A percentile compares a stretch with the other conserved stretches of the same genome.
These are phyloP conservation scores for Mimas tiliae DNA, from an alignment of 2,888 invertebrate species.

Conservation along the genomic window DNA sequence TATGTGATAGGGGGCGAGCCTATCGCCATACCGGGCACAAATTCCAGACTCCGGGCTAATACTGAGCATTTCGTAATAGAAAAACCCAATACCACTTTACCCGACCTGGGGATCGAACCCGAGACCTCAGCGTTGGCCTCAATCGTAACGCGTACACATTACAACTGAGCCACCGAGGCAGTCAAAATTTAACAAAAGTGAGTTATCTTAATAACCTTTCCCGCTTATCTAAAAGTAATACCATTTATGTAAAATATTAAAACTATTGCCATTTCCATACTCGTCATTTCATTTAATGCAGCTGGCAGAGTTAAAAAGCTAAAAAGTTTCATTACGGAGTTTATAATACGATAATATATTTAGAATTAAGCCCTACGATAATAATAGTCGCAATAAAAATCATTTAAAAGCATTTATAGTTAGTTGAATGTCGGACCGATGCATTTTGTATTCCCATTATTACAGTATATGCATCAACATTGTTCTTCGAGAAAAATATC, in stretches of 20 bases:
- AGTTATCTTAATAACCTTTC: background rate
- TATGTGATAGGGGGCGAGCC: too few relatives aligned
- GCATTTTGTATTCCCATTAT: slow-evolving; percentile 37
- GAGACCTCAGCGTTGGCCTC: too few relatives aligned
- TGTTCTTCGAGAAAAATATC: background rate
- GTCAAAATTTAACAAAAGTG: background rate
- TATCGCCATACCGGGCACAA: too few relatives aligned
- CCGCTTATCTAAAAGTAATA: slow-evolving; percentile 14
- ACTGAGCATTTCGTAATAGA: too few relatives aligned
- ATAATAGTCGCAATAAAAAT: slow-evolving; percentile 38
- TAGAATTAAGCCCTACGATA: slow-evolving; percentile 30
- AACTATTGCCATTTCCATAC: background rate
- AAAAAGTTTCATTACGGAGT: slow-evolving; percentile 25
- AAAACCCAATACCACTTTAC: too few relatives aligned
- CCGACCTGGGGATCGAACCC: too few relatives aligned
- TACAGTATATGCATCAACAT: slow-evolving; percentile 29
- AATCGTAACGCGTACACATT: too few relatives aligned
- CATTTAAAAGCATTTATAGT: slow-evolving; percentile 39
- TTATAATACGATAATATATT: slow-evolving; percentile 28
- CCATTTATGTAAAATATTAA: slow-evolving; percentile 5
- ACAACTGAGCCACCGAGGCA: too few relatives aligned
- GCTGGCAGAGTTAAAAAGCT: background rate
- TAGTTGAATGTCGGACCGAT: slow-evolving; percentile 38
- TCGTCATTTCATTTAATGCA: slow-evolving; percentile 11
- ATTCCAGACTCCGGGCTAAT: too few relatives aligned